Evolutionary conservation across 1,140 invertebrate species (phyloP).

Genomic region (Trachelipus rathkii): DNA sequence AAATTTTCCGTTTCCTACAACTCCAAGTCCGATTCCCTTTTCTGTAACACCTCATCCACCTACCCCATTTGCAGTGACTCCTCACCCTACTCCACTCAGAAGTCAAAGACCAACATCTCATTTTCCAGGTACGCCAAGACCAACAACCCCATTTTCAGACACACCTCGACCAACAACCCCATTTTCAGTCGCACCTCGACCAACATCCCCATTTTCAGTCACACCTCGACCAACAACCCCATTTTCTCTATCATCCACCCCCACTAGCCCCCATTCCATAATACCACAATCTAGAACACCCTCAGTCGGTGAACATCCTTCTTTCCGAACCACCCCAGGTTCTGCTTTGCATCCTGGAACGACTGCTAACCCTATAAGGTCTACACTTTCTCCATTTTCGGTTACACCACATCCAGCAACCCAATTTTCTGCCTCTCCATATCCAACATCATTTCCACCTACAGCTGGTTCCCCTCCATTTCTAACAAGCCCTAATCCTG

Average conservation of each 20-base stretch:
- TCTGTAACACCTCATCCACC: conserved; percentile 20
- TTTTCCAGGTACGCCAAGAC: no score
- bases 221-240: background rate
- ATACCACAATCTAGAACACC: background rate
- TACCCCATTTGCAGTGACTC: background rate
- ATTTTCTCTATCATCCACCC: background rate
- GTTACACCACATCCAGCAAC: background rate
- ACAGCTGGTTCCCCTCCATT: background rate
- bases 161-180: background rate
- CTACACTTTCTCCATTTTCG: background rate
- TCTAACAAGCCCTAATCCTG: background rate
- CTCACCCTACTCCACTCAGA: background rate
- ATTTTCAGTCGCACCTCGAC: no score
- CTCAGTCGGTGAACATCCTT: background rate
- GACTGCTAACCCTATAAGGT: background rate
- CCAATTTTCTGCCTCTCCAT: background rate
- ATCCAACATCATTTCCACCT: background rate
- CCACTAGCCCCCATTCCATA: background rate
- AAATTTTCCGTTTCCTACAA: background rate
- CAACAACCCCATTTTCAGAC: no score
- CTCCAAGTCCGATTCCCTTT: conserved; percentile 9
- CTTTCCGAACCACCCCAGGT: background rate
- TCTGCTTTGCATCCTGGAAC: background rate
- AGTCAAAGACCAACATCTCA: background rate
- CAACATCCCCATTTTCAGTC: background rate